Percentiles rank a stretch among this genome's conserved stretches.
Conservation (phyloP, 2,888 invertebrate genomes). For the Trissolcus brochymenae region DNA sequence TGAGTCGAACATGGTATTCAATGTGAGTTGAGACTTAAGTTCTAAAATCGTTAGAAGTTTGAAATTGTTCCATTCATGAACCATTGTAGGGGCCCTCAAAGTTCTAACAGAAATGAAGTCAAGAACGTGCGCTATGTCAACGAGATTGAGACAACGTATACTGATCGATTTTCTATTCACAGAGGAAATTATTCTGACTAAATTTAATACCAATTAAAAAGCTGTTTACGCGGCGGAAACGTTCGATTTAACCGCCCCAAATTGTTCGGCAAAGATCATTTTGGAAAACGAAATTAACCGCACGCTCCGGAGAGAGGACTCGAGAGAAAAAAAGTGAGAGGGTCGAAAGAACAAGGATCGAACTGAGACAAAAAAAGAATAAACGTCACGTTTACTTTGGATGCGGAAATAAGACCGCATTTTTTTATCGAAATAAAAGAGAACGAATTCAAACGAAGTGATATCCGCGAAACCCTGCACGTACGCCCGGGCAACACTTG, state of each 20-base stretch:
- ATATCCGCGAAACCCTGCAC: too few species aligned
- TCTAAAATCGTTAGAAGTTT: constrained; percentile 40
- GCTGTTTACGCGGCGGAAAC: constrained; percentile 32
- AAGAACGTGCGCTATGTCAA: constrained; percentile 49
- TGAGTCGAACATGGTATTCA: constrained; percentile 32
- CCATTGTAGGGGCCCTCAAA: constrained; percentile 25
- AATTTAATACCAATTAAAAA: constrained; percentile 46
- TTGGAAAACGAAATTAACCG: constrained; percentile 3
- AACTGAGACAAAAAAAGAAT: too few species aligned
- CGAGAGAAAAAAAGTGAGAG: not conserved
- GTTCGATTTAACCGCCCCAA: constrained; percentile 23
- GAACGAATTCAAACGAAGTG: too few species aligned
- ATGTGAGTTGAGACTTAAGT: constrained; percentile 1
- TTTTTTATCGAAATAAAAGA: too few species aligned
- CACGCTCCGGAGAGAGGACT: not conserved
- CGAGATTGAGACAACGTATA: constrained; percentile 49
- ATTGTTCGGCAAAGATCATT: constrained; percentile 10
- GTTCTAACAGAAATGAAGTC: constrained; percentile 44
- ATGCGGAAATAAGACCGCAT: not conserved
- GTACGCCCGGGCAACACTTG: too few species aligned
- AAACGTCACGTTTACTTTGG: not conserved
- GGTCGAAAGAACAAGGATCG: too few species aligned
- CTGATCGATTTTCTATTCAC: constrained; percentile 45
- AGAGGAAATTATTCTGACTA: constrained; percentile 36
- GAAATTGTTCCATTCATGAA: constrained; percentile 35